Evolutionary conservation across 2,113 vertebrate genomes (phyloP).

Genomic region (Gymnogyps californianus): DNA sequence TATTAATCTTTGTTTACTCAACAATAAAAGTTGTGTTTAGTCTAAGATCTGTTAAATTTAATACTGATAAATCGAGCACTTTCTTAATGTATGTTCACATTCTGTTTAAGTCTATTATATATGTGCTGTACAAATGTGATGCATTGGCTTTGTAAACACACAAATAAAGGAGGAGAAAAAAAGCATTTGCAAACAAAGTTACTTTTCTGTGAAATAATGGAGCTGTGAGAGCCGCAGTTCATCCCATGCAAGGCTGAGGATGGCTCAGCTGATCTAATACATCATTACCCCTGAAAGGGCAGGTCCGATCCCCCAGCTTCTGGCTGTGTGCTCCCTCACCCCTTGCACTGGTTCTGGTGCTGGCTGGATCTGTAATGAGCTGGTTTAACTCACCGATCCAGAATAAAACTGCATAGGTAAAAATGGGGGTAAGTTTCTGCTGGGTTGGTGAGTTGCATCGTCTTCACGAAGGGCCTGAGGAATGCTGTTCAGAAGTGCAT

Average conservation of each 20-base stretch:
- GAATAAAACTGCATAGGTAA: not conserved
- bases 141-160: not conserved
- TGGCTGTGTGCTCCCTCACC: not conserved
- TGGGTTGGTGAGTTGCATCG: not conserved
- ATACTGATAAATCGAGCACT: not conserved
- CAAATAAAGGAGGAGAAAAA: not conserved
- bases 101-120: not conserved
- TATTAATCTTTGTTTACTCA: not conserved
- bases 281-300: not conserved
- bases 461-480: not conserved
- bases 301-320: not conserved
- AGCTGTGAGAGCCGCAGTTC: not conserved
- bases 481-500: not conserved
- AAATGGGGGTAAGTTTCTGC: not conserved
- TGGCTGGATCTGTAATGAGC: not conserved
- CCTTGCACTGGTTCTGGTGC: not conserved
- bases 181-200: not conserved
- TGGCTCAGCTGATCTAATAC: not conserved
- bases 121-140: not conserved
- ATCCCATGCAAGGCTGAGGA: not conserved
- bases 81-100: not conserved
- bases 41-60: not conserved
- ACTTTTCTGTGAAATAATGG: not conserved
- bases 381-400: not conserved
- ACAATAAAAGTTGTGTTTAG: not conserved